phyloP scores from a whole-genome alignment of 2,888 invertebrate species.

The Phorcus lineatus region DNA sequence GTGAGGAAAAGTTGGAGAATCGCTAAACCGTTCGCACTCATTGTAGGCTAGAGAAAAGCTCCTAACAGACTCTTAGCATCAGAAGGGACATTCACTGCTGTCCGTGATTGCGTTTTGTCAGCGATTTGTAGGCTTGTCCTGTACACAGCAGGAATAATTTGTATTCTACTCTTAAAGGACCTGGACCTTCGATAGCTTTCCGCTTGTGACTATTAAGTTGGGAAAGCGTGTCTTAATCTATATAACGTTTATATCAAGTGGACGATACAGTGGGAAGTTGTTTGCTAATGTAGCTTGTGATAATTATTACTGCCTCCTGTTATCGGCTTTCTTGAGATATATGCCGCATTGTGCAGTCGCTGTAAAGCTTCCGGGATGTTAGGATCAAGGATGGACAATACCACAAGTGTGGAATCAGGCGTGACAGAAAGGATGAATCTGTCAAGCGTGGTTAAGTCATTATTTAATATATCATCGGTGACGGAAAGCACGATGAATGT shows the following conservation, averaged over 20 bases:
- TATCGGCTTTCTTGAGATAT: too few species aligned
- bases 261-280: not conserved
- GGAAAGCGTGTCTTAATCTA: not conserved
- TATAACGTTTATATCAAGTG: constrained; percentile 9
- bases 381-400: too few species aligned
- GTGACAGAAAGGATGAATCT: too few species aligned
- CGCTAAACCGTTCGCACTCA: constrained; percentile 19
- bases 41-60: constrained; percentile 10
- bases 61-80: not conserved
- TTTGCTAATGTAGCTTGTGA: too few species aligned
- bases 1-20: not conserved
- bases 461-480: too few species aligned
- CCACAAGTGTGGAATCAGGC: too few species aligned
- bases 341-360: too few species aligned
- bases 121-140: constrained; percentile 2
- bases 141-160: not conserved
- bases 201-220: constrained; percentile 3
- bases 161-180: constrained; percentile 6
- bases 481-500: too few species aligned
- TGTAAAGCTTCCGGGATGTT: too few species aligned
- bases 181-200: constrained; percentile 8
- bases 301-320: too few species aligned
- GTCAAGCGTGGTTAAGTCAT: too few species aligned
- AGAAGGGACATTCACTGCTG: constrained; percentile 5
- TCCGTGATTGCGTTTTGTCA: constrained; percentile 7